Base-by-base conservation (phyloP, 2,888 invertebrate genomes). In the Philereme vetulata region DNA sequence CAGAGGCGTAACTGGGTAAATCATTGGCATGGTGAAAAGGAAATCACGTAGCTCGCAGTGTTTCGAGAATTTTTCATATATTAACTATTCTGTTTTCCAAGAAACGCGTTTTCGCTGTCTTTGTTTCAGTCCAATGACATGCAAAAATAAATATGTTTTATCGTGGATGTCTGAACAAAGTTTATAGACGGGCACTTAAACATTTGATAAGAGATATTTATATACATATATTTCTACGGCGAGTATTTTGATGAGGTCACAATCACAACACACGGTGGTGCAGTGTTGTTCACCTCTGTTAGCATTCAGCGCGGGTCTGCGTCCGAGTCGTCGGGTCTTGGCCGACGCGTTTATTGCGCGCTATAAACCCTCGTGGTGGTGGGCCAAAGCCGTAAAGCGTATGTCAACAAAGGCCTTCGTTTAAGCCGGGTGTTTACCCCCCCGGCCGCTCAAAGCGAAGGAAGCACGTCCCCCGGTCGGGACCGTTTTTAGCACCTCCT, bases 401-500 rank as follows among this genome's bases (percentile, higher is more conserved):
- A 81, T 86, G 86, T 90, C 90, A 90, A 91, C 90, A 90, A 90
- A 88, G 88, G 79, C 84, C 83, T 79, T 76, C 84, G 85, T 84
- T 82, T 80, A 78, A 78, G 77, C 76, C 79, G 80, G 72, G 74
- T 84, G 87, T 90, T 90, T 91, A 88, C 86, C 87, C 87, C 87
- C 86, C 84, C 85, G 82, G 85, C 78, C 80, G 86, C 82, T 88
- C 89, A 90, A 90, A 90, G 90, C 86, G 78, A 75, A 89, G 90
- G 90, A 90, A 88, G 84, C 88, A 82, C 84, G 88, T 88, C 90
- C 85, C 90, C 90, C 86, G 84, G 82, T 76, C 81, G 77, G 87
- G 59, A 81, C 84, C 88, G 88, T 90, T 90, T 92, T 92, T 92
- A 92, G 90, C 91, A 91, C 90, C 91, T 91, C 85, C 86, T 84